Evolutionary conservation across 2,888 invertebrate species (phyloP).

Genomic region (Andrena flavipes): DNA sequence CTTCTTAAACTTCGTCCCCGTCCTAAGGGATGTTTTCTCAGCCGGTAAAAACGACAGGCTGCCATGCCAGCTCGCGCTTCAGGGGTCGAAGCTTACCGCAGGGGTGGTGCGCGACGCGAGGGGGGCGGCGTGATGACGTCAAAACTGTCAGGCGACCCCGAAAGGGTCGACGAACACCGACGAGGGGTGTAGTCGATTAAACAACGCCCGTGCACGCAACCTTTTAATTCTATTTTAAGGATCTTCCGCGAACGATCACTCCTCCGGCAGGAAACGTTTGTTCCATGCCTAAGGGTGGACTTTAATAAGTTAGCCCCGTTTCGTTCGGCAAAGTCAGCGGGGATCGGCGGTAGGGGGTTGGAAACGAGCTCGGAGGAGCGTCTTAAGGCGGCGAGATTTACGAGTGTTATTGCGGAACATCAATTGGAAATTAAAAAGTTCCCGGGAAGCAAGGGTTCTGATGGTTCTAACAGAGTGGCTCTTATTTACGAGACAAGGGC

Average conservation of each 20-base stretch:
- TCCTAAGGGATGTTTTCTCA: conserved; percentile 28
- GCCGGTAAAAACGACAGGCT: conserved; percentile 51
- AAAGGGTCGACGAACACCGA: conserved; percentile 54
- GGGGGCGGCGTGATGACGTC: conserved; percentile 47
- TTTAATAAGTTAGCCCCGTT: conserved; percentile 18
- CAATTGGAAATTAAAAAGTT: conserved; percentile 13
- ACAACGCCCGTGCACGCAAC: conserved; percentile 50
- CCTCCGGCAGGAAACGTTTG: conserved; percentile 26
- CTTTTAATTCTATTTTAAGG: conserved; percentile 57
- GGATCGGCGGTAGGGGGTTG: background rate
- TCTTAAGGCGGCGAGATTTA: background rate
- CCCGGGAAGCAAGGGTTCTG: conserved; percentile 13
- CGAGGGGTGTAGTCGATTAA: conserved; percentile 54
- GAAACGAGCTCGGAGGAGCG: background rate
- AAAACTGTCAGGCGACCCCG: conserved; percentile 56
- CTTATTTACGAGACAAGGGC: conserved; percentile 44
- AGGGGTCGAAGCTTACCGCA: background rate
- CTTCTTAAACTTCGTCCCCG: conserved; percentile 45
- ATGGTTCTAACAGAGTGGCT: conserved; percentile 44
- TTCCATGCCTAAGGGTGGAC: background rate
- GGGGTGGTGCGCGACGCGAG: background rate
- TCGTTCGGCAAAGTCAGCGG: background rate
- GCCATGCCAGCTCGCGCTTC: conserved; percentile 39
- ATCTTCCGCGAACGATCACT: conserved; percentile 41
- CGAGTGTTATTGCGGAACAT: conserved; percentile 5